Evolutionary conservation across 1,140 invertebrate species (phyloP), one percentile per base, ranked within the genome.

Genomic region (Hyposmocoma kahamanoa): DNA sequence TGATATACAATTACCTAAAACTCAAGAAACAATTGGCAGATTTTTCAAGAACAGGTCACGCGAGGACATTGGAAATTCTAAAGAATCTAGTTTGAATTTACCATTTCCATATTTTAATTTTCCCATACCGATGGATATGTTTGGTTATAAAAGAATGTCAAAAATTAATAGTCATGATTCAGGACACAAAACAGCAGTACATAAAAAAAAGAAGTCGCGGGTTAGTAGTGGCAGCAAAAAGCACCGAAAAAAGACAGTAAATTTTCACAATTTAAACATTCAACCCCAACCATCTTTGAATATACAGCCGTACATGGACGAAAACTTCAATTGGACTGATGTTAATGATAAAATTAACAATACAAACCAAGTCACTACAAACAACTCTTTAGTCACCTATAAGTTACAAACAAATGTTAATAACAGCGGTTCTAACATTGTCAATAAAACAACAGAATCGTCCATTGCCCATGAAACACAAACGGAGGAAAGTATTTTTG

Each of bases 151-250:
- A 41, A 67, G 61, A 52, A 20, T 39, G 3, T 36, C 53, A 20
- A 54, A 65, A 48, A 39, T 62, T 34, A 50, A 48, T 34, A 61
- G 59, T 32, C 55, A 65, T 19, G 59, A 64, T 43, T 48, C 57
- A 10, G 50, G 67, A 32, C 72, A 78, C 39, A 77, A 78, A 59
- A 68, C 75, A 46, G 69, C 65, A 30, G 67, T 79, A 17, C 71
- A 78, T 36, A 84, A 79, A 47, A 84, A 75, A 51, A 84, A 78
- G 49, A 82, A 78, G 53, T 56, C 58, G 3, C 68, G 59, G 36
- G 39, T 39, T 10, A 65, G 51, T 36, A 62, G 47, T 30, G 38
- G 5, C 1, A 41, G 13, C 10, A 84, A 79, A 51, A 79, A 74
- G 39, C 68, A 78, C 38, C 58, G 61, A 15, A 76, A 64, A 22